A percentile compares a stretch with the other conserved stretches of the same genome.
Conservation (phyloP, 2,113 vertebrate species). For the Grus americana region DNA sequence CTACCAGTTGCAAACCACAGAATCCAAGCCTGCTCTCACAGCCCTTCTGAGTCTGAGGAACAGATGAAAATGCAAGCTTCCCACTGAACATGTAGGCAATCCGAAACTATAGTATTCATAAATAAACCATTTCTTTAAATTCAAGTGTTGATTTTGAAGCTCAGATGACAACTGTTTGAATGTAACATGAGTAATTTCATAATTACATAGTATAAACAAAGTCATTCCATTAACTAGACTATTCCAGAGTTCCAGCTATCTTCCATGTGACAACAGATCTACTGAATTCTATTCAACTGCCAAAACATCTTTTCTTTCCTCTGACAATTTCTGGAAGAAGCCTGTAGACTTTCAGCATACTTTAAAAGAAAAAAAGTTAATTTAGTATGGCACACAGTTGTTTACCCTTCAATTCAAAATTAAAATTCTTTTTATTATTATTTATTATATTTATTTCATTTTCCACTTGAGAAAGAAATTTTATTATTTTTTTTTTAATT, state of each 20-base stretch:
- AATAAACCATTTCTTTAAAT: neutral
- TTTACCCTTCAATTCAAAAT: neutral
- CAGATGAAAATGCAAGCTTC: neutral
- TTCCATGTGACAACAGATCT: neutral
- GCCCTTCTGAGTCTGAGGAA: neutral
- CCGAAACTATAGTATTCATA: neutral
- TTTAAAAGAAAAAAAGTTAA: neutral
- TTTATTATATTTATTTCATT: neutral
- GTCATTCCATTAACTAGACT: neutral
- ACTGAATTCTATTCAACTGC: neutral
- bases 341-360: neutral
- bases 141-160: neutral
- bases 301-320: neutral
- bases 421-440: neutral
- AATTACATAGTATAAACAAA: neutral
- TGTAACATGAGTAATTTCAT: neutral
- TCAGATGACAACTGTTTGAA: neutral
- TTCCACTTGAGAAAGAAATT: neutral
- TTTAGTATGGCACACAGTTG: neutral
- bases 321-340: neutral
- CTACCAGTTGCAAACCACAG: neutral
- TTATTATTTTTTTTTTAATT: neutral
- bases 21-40: neutral
- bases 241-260: neutral
- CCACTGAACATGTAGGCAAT: accelerated